These are phyloP conservation scores for Podabrus alpinus DNA, from an alignment of 2,888 invertebrate species.

Conservation along the genomic window DNA sequence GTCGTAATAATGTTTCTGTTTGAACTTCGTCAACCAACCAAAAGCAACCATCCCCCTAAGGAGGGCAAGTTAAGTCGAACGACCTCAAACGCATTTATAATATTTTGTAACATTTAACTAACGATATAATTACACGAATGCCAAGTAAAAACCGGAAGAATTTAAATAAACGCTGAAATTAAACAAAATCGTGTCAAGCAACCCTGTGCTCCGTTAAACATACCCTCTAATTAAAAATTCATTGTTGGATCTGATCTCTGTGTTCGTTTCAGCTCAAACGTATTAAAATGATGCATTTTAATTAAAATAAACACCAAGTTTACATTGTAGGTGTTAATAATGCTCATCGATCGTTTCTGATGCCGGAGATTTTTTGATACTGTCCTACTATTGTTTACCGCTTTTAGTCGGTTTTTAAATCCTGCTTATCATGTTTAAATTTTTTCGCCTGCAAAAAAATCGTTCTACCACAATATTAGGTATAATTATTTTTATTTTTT, in stretches of 20 bases:
- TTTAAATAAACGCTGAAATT: not conserved
- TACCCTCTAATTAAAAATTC: not conserved
- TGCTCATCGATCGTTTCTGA: not conserved
- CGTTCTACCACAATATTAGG: not conserved
- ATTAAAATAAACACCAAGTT: not conserved
- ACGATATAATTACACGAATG: not conserved
- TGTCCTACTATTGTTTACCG: not conserved
- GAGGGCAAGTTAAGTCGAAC: not conserved
- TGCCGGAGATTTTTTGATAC: not conserved
- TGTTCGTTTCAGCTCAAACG: not conserved
- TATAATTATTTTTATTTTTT: not conserved
- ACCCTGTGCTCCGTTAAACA: not conserved
- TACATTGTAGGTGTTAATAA: not conserved
- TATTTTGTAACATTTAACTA: not conserved
- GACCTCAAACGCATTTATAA: not conserved
- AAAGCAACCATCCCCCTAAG: not conserved
- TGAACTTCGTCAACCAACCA: not conserved
- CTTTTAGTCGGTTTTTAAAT: not conserved
- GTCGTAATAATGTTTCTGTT: not conserved
- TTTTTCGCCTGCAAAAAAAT: not conserved
- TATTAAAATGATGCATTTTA: not conserved
- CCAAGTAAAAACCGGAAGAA: not conserved
- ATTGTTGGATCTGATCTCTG: not conserved
- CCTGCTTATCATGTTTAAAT: not conserved
- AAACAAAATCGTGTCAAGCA: not conserved